A percentile compares a stretch with the other conserved stretches of the same genome.
Conservation (phyloP, 2,113 vertebrate genomes). For the Piaya cayana region DNA sequence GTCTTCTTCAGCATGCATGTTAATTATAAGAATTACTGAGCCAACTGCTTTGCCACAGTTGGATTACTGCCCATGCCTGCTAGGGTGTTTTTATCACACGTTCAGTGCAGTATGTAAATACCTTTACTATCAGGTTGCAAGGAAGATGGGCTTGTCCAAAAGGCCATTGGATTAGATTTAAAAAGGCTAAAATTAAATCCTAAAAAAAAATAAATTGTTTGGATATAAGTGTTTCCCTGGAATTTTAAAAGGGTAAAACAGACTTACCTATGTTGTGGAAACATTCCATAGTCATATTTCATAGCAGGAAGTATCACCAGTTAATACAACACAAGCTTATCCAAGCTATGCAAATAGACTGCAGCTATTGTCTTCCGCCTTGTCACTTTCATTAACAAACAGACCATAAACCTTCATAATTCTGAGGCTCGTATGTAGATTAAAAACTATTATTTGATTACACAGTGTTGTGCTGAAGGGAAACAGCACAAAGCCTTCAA, state of each 20-base stretch:
- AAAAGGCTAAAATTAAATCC: constrained; percentile 99
- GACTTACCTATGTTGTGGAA: neutral
- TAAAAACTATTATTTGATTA: neutral
- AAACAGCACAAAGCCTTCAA: neutral
- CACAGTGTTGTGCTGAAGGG: neutral
- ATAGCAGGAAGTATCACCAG: neutral
- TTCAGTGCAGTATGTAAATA: constrained; percentile 85
- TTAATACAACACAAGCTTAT: neutral
- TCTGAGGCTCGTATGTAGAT: neutral
- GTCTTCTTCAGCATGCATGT: constrained; percentile 71
- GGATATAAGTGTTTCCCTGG: constrained; percentile 37
- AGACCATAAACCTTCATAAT: neutral
- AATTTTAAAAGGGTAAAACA: constrained; percentile 17
- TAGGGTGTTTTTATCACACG: constrained; percentile 74
- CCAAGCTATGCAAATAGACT: neutral
- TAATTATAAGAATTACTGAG: constrained; percentile 72
- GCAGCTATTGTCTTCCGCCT: neutral
- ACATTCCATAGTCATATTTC: neutral
- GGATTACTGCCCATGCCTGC: constrained; percentile 74
- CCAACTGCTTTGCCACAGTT: constrained; percentile 75
- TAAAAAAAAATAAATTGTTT: constrained; percentile 85
- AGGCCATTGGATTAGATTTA: constrained; percentile 99
- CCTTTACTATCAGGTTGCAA: constrained; percentile 89
- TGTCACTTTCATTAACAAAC: neutral
- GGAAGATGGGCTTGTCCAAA: constrained; percentile 93